A percentile compares a stretch with the other conserved stretches of the same genome.
phyloP scores from a whole-genome alignment of 1,140 invertebrate species.

The Scaptomyza montana region DNA sequence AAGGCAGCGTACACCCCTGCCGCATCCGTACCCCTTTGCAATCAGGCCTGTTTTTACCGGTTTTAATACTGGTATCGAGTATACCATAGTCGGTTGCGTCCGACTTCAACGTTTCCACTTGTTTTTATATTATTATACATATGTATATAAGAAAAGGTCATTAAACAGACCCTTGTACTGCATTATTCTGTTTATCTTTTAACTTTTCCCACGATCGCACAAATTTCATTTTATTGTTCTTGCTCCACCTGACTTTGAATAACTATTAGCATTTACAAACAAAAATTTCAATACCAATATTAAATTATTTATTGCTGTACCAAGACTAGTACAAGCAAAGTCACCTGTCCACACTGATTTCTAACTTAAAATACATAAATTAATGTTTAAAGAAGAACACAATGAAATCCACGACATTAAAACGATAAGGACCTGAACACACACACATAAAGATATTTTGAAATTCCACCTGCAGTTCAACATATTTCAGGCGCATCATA shows the following conservation, averaged over 20 bases:
- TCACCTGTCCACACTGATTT: slow-evolving; percentile 82
- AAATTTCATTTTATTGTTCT: neutral
- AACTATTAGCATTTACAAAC: slow-evolving; percentile 49
- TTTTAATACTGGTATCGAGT: too few species aligned
- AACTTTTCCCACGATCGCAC: neutral
- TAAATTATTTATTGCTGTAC: slow-evolving; percentile 61
- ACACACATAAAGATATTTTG: slow-evolving; percentile 23
- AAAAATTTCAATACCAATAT: slow-evolving; percentile 26
- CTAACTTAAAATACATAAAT: slow-evolving; percentile 81
- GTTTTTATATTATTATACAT: too few species aligned
- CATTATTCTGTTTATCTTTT: too few species aligned
- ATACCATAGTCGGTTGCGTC: too few species aligned
- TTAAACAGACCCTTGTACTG: too few species aligned
- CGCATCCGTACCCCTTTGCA: too few species aligned
- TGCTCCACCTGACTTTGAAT: slow-evolving; percentile 31
- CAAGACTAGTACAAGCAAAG: slow-evolving; percentile 37
- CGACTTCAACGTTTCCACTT: too few species aligned
- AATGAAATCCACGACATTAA: slow-evolving; percentile 69
- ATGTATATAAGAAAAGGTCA: too few species aligned
- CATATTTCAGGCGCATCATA: slow-evolving; percentile 68
- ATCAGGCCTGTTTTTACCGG: too few species aligned
- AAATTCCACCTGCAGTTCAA: slow-evolving; percentile 75
- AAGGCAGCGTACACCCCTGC: too few species aligned
- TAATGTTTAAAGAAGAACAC: slow-evolving; percentile 70
- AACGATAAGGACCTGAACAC: slow-evolving; percentile 67